Conservation (phyloP, 2,888 invertebrate species). For the Pseudeuparius sepicola region DNA sequence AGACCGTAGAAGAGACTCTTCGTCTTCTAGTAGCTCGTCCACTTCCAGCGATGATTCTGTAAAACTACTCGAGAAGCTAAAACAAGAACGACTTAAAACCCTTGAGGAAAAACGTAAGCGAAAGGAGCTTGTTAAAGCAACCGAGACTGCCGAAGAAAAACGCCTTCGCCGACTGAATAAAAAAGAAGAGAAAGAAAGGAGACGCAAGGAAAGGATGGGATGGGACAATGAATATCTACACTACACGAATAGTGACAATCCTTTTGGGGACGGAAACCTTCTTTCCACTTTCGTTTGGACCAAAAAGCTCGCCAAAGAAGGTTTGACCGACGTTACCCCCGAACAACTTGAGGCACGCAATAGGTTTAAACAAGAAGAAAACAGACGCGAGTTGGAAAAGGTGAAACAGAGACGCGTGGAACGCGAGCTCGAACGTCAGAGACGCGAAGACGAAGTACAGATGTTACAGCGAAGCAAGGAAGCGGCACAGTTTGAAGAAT, state of each 20-base stretch:
- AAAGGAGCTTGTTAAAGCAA: slow-evolving; percentile 72
- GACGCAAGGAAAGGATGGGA: slow-evolving; percentile 85
- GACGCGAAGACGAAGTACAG: slow-evolving; percentile 72
- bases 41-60: slow-evolving; percentile 20
- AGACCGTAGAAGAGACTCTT: too few species aligned
- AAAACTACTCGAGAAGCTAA: slow-evolving; percentile 55
- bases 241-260: slow-evolving; percentile 97
- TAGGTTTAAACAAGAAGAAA: slow-evolving; percentile 82
- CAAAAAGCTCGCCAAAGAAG: slow-evolving; percentile 92
- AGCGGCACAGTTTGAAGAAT: slow-evolving; percentile 83
- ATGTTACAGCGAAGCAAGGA: slow-evolving; percentile 81
- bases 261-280: slow-evolving; percentile 94
- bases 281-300: slow-evolving; percentile 94
- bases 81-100: slow-evolving; percentile 57
- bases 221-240: slow-evolving; percentile 96
- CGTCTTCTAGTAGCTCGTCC: slow-evolving; percentile 17
- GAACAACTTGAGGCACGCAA: slow-evolving; percentile 77
- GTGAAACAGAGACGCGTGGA: slow-evolving; percentile 85
- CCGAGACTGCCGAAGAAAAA: slow-evolving; percentile 95
- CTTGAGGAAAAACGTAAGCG: slow-evolving; percentile 54
- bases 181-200: slow-evolving; percentile 84
- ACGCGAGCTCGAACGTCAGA: slow-evolving; percentile 76
- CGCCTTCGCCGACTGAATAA: slow-evolving; percentile 69
- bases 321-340: slow-evolving; percentile 62
- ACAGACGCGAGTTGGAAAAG: slow-evolving; percentile 86